Percentiles rank a stretch among this genome's conserved stretches.
phyloP scores from a whole-genome alignment of 2,888 invertebrate species.

The Trypoxylon attenuatum region DNA sequence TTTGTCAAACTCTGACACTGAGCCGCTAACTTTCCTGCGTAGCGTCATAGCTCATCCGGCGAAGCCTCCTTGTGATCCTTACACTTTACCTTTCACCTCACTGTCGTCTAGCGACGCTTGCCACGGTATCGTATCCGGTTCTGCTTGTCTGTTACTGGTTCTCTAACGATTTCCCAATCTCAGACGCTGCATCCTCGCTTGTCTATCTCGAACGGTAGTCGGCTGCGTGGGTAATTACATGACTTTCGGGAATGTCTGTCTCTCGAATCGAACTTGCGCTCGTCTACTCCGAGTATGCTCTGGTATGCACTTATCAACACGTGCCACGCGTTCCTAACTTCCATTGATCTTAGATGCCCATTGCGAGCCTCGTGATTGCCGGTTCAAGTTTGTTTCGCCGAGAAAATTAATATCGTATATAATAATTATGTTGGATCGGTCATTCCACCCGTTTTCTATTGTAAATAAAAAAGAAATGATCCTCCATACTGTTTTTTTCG shows the following conservation, averaged over 20 bases:
- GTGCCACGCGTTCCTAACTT: slow-evolving; percentile 34
- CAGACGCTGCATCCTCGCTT: no score
- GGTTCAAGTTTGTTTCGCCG: no score
- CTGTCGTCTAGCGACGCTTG: slow-evolving; percentile 32
- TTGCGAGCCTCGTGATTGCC: neutral
- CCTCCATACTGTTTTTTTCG: no score
- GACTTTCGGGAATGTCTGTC: neutral
- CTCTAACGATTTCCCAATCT: no score
- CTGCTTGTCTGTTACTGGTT: neutral
- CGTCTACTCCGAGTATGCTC: no score
- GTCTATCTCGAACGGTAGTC: no score
- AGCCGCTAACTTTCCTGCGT: slow-evolving; percentile 60
- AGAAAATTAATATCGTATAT: no score
- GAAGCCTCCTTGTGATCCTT: slow-evolving; percentile 40
- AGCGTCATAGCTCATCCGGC: slow-evolving; percentile 58
- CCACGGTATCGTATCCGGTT: slow-evolving; percentile 27
- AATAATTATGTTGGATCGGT: no score
- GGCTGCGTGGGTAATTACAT: slow-evolving; percentile 30
- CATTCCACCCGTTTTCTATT: no score
- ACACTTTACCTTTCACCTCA: slow-evolving; percentile 31
- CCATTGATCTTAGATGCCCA: slow-evolving; percentile 17
- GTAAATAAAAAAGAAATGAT: no score
- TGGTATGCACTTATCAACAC: slow-evolving; percentile 11
- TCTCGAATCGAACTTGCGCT: neutral
- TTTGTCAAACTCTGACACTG: slow-evolving; percentile 66